These are phyloP conservation scores for Drosophila ezoana DNA, from an alignment of 2,888 invertebrate species.

Conservation along the genomic window DNA sequence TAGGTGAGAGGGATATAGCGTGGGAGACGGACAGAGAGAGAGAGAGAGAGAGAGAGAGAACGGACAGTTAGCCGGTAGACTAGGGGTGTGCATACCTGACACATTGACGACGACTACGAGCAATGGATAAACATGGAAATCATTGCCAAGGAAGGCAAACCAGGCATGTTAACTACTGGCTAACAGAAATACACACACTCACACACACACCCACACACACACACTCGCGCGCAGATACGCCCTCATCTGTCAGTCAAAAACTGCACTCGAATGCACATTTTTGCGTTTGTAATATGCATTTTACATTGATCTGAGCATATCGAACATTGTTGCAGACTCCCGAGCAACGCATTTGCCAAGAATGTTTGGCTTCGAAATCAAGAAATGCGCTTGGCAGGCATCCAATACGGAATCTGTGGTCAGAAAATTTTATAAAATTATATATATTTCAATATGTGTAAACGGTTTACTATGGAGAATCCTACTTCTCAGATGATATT, in stretches of 20 bases:
- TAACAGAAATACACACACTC: constrained; percentile 22
- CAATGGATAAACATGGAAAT: constrained; percentile 66
- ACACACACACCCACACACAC: constrained; percentile 7
- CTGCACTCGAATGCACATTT: constrained; percentile 69
- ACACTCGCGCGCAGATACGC: constrained; percentile 11
- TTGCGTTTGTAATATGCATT: constrained; percentile 51
- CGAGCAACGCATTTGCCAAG: constrained; percentile 30
- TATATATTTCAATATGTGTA: constrained; percentile 1
- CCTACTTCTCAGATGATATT: background rate
- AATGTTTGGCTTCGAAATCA: constrained; percentile 22
- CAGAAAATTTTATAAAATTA: background rate
- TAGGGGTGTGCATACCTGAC: constrained; percentile 51
- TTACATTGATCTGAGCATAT: constrained; percentile 49
- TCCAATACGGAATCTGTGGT: constrained; percentile 23
- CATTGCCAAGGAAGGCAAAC: constrained; percentile 53
- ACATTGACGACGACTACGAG: constrained; percentile 40
- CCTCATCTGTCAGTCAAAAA: constrained; percentile 62
- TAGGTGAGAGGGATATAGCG: background rate
- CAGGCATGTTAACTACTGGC: constrained; percentile 58
- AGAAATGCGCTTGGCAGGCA: constrained; percentile 27
- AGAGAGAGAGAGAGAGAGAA: constrained; percentile 15
- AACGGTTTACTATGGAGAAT: background rate
- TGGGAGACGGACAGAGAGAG: constrained; percentile 10
- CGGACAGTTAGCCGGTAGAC: constrained; percentile 36
- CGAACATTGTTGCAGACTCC: constrained; percentile 34